Evolutionary conservation across 2,888 invertebrate genomes (phyloP).

Genomic region (Sthenelais limicola): DNA sequence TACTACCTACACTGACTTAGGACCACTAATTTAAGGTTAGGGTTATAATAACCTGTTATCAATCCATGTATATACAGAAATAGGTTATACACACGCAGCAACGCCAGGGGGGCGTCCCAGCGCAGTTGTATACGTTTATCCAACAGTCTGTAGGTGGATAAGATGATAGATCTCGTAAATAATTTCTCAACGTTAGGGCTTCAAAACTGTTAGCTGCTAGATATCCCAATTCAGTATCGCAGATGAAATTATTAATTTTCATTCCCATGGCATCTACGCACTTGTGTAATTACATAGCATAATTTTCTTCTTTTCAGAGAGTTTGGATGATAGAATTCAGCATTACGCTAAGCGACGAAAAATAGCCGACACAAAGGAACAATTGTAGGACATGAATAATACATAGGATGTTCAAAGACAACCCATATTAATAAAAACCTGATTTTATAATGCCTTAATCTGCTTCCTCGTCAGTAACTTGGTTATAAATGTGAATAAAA

Average conservation of each 20-base stretch:
- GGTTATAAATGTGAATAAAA: neutral
- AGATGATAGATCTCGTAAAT: too few relatives aligned
- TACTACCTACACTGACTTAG: too few relatives aligned
- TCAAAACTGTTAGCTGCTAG: too few relatives aligned
- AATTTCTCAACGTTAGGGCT: too few relatives aligned
- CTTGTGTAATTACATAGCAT: neutral
- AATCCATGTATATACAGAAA: too few relatives aligned
- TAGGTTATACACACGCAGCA: too few relatives aligned
- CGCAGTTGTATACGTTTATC: too few relatives aligned
- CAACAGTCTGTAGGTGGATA: too few relatives aligned
- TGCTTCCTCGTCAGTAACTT: neutral
- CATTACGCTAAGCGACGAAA: constrained; percentile 79
- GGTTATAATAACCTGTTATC: too few relatives aligned
- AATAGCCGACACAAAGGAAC: constrained; percentile 37
- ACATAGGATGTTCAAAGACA: neutral
- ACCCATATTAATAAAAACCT: neutral
- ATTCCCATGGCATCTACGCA: neutral
- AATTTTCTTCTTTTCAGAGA: constrained; percentile 77
- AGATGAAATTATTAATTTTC: constrained; percentile 53
- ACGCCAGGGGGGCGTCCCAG: too few relatives aligned
- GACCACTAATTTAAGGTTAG: too few relatives aligned
- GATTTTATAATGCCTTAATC: neutral
- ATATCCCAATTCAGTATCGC: too few relatives aligned
- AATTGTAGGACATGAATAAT: constrained; percentile 10
- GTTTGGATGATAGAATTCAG: constrained; percentile 85